phyloP scores from a whole-genome alignment of 1,140 invertebrate species.

The Steinernema feltiae region DNA sequence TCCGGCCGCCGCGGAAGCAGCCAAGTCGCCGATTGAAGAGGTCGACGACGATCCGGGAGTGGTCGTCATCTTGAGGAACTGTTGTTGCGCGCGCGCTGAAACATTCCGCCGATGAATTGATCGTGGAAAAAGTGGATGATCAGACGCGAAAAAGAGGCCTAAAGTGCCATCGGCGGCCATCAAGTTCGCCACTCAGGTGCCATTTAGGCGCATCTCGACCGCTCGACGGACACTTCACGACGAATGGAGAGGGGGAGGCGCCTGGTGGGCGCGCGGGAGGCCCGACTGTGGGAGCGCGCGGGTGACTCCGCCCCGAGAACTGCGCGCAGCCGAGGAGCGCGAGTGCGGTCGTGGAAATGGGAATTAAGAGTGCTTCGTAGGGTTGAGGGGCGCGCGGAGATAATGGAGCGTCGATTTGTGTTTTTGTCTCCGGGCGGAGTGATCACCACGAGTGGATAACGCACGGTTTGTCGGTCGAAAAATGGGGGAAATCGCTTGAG shows the following conservation, averaged over 20 bases:
- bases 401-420: neutral
- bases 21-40: conserved; percentile 7
- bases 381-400: neutral
- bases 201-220: conserved; percentile 12
- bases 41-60: conserved; percentile 11
- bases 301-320: neutral
- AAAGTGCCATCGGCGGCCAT: conserved; percentile 13
- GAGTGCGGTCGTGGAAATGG: too few relatives aligned
- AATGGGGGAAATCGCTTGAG: too few relatives aligned
- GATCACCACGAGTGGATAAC: neutral
- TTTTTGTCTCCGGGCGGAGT: neutral
- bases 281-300: neutral
- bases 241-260: conserved; percentile 12
- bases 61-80: conserved; percentile 11
- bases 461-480: neutral
- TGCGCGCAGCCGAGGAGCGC: neutral
- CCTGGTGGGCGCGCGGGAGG: neutral
- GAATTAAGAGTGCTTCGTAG: neutral
- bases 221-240: conserved; percentile 8
- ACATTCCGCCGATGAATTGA: neutral
- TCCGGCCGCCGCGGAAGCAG: conserved; percentile 1
- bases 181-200: conserved; percentile 10
- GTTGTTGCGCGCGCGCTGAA: conserved; percentile 14
- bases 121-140: conserved; percentile 8
- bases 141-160: conserved; percentile 8